Evolutionary conservation across 2,888 invertebrate species (phyloP).

Genomic region (Xanthorhoe designata): DNA sequence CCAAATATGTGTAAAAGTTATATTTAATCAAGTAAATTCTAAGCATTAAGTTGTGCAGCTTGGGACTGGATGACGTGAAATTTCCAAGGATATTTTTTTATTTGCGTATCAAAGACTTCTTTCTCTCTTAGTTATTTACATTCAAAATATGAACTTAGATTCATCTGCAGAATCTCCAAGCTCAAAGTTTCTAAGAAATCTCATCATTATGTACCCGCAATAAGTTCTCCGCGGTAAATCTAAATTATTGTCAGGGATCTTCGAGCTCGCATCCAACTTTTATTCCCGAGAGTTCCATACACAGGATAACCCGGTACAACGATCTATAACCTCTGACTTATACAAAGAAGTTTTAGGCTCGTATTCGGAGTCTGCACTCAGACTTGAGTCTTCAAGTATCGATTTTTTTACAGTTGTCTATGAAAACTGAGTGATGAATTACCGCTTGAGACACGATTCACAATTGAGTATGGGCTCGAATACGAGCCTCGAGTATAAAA

Average conservation of each 20-base stretch:
- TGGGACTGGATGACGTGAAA: no score
- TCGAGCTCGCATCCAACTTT: slow-evolving; percentile 31
- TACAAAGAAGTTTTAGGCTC: background rate
- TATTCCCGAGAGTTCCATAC: slow-evolving; percentile 29
- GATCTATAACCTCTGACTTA: background rate
- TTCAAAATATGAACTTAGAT: background rate
- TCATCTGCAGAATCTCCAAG: background rate
- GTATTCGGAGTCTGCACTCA: background rate
- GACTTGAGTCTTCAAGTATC: no score
- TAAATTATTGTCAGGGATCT: slow-evolving; percentile 37
- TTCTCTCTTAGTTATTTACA: background rate
- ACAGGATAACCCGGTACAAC: slow-evolving; percentile 1
- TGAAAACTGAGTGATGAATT: no score
- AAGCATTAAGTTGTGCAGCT: no score
- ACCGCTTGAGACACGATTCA: no score
- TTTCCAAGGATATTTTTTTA: no score
- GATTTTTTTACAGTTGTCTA: no score
- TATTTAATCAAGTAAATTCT: no score
- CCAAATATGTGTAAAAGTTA: no score
- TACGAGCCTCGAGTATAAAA: no score
- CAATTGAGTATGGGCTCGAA: no score
- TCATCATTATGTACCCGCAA: slow-evolving; percentile 25
- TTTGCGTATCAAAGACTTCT: background rate
- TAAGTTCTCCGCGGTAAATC: slow-evolving; percentile 36
- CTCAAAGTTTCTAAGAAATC: slow-evolving; percentile 23